These are phyloP conservation scores for Cisticola juncidis DNA, from an alignment of 2,113 vertebrate species.

Conservation along the genomic window DNA sequence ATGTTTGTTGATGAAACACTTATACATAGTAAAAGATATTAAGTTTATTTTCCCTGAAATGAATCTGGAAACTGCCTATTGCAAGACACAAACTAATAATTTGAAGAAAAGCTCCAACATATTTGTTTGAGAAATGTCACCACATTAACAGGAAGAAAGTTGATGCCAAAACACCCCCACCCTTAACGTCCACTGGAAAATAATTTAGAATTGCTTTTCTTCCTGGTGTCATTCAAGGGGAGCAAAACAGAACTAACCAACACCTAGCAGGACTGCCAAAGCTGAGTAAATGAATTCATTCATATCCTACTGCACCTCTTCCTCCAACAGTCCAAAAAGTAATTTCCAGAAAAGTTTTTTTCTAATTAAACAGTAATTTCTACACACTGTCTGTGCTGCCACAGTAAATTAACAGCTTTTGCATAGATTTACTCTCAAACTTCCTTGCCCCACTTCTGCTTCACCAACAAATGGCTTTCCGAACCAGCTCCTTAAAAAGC, in stretches of 20 bases:
- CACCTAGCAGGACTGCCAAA: background rate
- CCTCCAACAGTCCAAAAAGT: background rate
- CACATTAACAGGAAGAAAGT: background rate
- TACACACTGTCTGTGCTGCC: background rate
- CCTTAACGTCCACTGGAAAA: background rate
- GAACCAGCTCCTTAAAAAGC: background rate
- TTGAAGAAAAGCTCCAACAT: background rate
- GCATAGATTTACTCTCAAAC: background rate
- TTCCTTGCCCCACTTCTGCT: background rate
- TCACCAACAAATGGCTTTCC: background rate
- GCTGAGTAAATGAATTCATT: background rate
- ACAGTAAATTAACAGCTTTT: background rate
- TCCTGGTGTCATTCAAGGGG: background rate
- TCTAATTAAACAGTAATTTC: background rate
- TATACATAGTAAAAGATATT: background rate
- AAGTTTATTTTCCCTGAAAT: background rate
- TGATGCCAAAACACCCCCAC: background rate
- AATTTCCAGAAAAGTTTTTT: background rate
- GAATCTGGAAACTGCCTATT: background rate
- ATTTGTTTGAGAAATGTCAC: background rate
- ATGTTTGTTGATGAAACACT: background rate
- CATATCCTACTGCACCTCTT: background rate
- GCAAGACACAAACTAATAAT: background rate
- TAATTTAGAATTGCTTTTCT: background rate
- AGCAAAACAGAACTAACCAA: background rate